Evolutionary conservation across 1,140 invertebrate species (phyloP), one percentile per base, ranked within the genome.

Genomic region (Megalopta genalis): DNA sequence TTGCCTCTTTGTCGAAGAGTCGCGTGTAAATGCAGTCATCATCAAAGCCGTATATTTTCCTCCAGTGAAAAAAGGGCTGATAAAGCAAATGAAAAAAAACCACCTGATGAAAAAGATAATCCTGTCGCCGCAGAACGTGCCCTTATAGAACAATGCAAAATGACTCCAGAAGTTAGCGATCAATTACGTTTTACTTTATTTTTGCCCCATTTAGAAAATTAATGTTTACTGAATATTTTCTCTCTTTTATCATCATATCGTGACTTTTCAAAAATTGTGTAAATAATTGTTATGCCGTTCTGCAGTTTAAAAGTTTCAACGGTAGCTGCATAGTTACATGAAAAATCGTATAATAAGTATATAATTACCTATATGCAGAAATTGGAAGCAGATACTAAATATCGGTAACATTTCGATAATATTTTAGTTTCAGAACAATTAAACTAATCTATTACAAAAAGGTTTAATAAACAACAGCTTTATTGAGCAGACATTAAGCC

Each of bases 101-200:
- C 59, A 7, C 39, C 46, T 39, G 12, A 54, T 5, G 67, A 77
- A 9, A 2, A 9, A 39, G n/a, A 81, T 21, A 12, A 12, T 0
- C 7, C 21, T 14, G 0, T 85, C 10, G 46, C 25, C 1, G 18
- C 49, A 0, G 72, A 85, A 5, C 6, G 57, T 1, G 59, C 72
- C 0, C 2, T 4, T 18, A n/a, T 73, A 14, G 39, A 66, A 57
- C 59, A 37, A 10, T 85, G 83, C 64, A 85, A 85, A 67, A 12
- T 8, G 16, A 37, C 37, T 73, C 14, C 6, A 39, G 52, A 73
- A 68, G 83, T 85, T 85, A 85, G 83, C 62, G n/a, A 25, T 23
- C 37, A 46, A 70, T 39, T 46, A 39, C 46, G 23, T 75, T 75
- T 65, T 27, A 68, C 2, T 65, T 23, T 39, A 46, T 18, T 46